phyloP scores from a whole-genome alignment of 1,140 invertebrate genomes.

The Ceratina japonica region DNA sequence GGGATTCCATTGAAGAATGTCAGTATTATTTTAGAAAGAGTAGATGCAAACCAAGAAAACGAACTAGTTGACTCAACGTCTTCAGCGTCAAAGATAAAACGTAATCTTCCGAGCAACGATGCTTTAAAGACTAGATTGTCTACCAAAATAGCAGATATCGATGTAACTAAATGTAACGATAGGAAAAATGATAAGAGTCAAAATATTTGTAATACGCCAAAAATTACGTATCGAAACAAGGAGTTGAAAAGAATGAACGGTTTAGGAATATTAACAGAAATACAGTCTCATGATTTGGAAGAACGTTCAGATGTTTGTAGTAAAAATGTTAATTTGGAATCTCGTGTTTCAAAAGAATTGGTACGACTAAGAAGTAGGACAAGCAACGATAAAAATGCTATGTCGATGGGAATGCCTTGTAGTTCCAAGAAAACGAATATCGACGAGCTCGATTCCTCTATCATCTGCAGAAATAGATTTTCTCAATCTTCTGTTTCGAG shows the following conservation, averaged over 20 bases:
- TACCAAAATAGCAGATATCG: neutral
- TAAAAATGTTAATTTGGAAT: constrained; percentile 5
- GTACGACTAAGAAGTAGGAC: neutral
- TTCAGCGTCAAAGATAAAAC: constrained; percentile 55
- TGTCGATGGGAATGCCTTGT: constrained; percentile 33
- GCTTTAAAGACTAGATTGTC: neutral
- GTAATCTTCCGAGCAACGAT: neutral
- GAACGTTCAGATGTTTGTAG: neutral
- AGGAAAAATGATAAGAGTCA: neutral
- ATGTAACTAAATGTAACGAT: neutral
- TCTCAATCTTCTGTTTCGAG: neutral
- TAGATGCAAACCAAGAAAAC: constrained; percentile 55
- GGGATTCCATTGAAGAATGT: constrained; percentile 24
- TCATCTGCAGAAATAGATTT: neutral
- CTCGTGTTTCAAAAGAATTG: neutral
- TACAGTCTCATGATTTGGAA: constrained; percentile 47
- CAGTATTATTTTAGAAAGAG: constrained; percentile 24
- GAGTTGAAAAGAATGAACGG: neutral
- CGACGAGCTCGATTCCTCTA: neutral
- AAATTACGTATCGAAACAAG: neutral
- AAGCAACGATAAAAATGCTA: constrained; percentile 27
- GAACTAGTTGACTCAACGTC: constrained; percentile 55
- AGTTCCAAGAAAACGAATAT: neutral
- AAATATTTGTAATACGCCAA: constrained; percentile 7
- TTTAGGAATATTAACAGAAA: constrained; percentile 31